Evolutionary conservation across 2,113 vertebrate species (phyloP), one percentile per base, ranked within the genome.

Genomic region (Pelmatolapia mariae): DNA sequence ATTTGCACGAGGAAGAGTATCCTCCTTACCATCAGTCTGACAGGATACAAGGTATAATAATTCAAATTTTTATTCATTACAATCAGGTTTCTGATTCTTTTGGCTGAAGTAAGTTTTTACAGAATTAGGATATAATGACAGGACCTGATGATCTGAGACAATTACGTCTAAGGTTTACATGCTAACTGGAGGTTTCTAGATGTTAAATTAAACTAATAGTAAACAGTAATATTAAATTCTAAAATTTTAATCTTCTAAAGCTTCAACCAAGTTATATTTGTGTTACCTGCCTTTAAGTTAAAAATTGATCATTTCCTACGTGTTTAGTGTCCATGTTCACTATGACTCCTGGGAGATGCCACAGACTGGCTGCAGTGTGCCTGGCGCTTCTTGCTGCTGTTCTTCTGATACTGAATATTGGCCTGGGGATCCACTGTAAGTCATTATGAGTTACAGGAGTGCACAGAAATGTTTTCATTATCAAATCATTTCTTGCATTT

Each of bases 331-430:
- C 5, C n/a, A 52, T 6, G 3, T 86, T 84, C n/a, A 45, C 5
- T 7, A 9, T 36, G 40, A 59, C 7, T 29, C 16, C 24, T 40
- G 36, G 19, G 43, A 86, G 68, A 82, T 2, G 36, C 1, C 10
- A 8, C 43, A 87, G 29, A 47, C 50, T 26, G 33, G 50, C 79
- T 43, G 22, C 47, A 29, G 10, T 56, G 43, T 81, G 68, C n/a
- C 84, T 94, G 56, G 73, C 4, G 7, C 16, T 89, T 54, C 86
- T 94, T 1, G 91, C 83, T 53, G 84, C 26, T 53, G 7, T 91
- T 71, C 47, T n/a, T n/a, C n/a, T n/a, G n/a, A n/a, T n/a, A n/a
- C n/a, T n/a, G n/a, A n/a, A n/a, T n/a, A n/a, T n/a, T n/a, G n/a
- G n/a, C n/a, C n/a, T n/a, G n/a, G n/a, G n/a, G n/a, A n/a, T n/a